Base-by-base conservation (phyloP, 2,888 invertebrate genomes). In the Lapara coniferarum region DNA sequence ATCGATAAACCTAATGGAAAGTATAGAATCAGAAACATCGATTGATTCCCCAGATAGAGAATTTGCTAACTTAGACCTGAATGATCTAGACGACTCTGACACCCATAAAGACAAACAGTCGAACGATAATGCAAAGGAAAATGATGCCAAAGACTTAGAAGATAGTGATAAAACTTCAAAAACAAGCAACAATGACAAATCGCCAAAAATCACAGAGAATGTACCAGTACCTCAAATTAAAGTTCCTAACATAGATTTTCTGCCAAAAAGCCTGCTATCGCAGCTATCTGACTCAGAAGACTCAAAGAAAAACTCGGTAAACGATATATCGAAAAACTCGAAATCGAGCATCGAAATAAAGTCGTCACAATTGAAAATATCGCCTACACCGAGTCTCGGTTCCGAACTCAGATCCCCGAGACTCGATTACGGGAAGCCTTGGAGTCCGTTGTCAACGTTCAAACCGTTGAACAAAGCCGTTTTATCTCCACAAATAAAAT, bases 1-100 rank as follows among this genome's bases (percentile, higher is more conserved):
- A 74, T 94, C 94, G 12, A 94, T 94, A 51, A 94, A 94, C 69
- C 82, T 94, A 12, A 94, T 94, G 94, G 94, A 94, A 72, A 94
- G 93, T 70, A 93, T 94, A 66, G 94, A 94, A 82, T 94, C 94
- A 0, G 94, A 94, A 82, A 91, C 94, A 0, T 94, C 94, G 0
- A 90, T 93, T 66, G 94, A 93, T 76, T 94, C 94, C 0, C 93
- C 93, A 0, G 94, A 93, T 53, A 86, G 87, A 74, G 94, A 93
- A 75, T 92, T 92, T 55, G 92, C 91, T 0, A 90, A 91, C 73
- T 74, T 93, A 70, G 93, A 93, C 73, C 80, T 94, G 0, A 92
- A 93, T 71, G 92, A 92, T 66, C 78, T 93, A 0, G 91, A 92
- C 71, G 89, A 90, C 59, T 88, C 87, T 0, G 85, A 83, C 63